These are phyloP conservation scores for Azemiops feae DNA, from an alignment of 2,113 vertebrate genomes.

Conservation along the genomic window DNA sequence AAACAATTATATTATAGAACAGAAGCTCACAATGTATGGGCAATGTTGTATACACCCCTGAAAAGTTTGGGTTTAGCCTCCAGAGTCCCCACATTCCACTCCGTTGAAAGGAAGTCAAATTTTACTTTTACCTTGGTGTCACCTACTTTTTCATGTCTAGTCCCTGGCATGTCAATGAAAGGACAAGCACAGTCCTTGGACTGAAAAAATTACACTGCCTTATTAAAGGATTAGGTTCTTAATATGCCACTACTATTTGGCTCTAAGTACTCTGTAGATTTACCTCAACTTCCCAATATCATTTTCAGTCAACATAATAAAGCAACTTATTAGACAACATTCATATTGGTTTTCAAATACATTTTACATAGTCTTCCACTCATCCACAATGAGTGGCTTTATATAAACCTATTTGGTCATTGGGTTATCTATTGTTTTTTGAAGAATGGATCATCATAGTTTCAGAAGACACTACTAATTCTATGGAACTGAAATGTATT, in stretches of 20 bases:
- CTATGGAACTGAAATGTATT: background rate
- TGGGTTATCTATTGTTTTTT: background rate
- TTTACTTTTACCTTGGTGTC: background rate
- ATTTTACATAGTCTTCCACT: background rate
- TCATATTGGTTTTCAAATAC: background rate
- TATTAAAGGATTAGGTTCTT: background rate
- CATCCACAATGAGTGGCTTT: background rate
- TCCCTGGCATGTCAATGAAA: background rate
- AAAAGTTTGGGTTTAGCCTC: background rate
- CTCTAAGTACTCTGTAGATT: background rate
- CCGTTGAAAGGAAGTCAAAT: background rate
- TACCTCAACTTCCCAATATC: background rate
- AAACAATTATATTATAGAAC: background rate
- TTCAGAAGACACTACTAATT: background rate
- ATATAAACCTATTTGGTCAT: background rate
- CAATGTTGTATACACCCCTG: background rate
- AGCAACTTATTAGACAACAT: background rate
- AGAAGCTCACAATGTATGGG: background rate
- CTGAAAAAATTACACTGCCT: background rate
- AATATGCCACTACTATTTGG: background rate
- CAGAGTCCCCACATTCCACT: background rate
- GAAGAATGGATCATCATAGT: too few relatives aligned
- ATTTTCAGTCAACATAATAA: background rate
- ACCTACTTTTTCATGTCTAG: background rate
- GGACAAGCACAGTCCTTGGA: background rate